Evolutionary conservation across 1,140 invertebrate species (phyloP).

Genomic region (Orchesella cincta): DNA sequence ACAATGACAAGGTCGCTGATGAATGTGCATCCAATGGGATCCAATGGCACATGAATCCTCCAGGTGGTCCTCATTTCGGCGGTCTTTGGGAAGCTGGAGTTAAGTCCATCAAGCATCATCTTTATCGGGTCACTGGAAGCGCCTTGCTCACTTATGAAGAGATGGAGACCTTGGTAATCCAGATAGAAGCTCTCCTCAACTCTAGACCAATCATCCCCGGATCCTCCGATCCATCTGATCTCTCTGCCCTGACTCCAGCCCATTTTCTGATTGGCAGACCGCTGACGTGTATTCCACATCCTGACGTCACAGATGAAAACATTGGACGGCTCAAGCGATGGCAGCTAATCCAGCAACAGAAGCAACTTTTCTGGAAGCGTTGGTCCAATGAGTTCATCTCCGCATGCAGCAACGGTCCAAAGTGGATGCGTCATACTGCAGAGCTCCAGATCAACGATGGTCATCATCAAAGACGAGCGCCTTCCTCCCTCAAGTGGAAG

Average conservation of each 20-base stretch:
- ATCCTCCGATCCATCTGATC: conserved; percentile 51
- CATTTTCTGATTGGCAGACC: conserved; percentile 36
- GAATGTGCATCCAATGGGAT: no score
- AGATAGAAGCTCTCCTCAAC: conserved; percentile 53
- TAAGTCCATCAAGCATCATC: conserved; percentile 47
- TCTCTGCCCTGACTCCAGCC: conserved; percentile 48
- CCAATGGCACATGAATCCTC: no score
- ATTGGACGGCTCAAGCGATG: neutral
- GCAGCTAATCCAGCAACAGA: conserved; percentile 20
- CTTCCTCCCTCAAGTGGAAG: no score
- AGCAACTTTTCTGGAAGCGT: neutral
- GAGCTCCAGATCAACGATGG: no score
- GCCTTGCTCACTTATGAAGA: conserved; percentile 45
- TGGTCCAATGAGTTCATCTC: no score
- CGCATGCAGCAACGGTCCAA: no score
- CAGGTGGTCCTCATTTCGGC: no score
- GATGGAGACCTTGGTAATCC: conserved; percentile 48
- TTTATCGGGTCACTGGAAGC: conserved; percentile 39
- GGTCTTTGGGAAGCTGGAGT: no score
- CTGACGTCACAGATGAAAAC: neutral
- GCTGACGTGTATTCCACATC: conserved; percentile 2
- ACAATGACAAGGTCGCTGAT: no score
- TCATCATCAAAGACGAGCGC: no score
- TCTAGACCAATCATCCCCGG: conserved; percentile 47
- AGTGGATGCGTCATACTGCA: no score